Evolutionary conservation across 2,797 vertebrate genomes (phyloP).

Genomic region (Catharus ustulatus): DNA sequence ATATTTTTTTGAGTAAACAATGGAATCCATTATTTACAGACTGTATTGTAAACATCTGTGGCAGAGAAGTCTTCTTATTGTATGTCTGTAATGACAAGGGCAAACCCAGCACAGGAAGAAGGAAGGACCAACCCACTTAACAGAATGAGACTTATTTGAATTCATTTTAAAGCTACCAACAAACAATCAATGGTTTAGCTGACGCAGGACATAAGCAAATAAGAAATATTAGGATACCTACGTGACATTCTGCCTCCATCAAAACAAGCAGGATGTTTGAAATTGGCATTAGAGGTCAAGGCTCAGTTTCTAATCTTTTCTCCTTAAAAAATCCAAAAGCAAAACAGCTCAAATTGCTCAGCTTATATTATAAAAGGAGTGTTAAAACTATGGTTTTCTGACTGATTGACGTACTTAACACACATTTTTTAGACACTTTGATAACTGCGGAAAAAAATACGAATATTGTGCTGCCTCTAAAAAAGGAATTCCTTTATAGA

Average conservation of each 20-base stretch:
- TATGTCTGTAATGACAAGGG: conserved; percentile 26
- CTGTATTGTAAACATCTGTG: conserved; percentile 57
- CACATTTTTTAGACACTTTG: neutral
- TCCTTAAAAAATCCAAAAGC: rapidly evolving
- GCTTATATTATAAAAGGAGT: neutral
- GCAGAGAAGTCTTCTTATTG: conserved; percentile 36
- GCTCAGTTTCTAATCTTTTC: neutral
- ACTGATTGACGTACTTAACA: neutral
- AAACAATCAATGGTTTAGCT: conserved; percentile 4
- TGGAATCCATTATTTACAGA: conserved; percentile 57
- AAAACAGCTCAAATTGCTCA: neutral
- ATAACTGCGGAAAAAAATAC: neutral
- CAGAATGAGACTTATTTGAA: conserved; percentile 4
- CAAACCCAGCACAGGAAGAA: conserved; percentile 47
- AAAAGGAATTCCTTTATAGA: neutral
- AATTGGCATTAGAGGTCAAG: neutral
- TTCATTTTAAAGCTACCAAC: conserved; percentile 26
- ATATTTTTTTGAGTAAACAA: conserved; percentile 44
- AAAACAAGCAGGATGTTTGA: neutral
- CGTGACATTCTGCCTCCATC: neutral
- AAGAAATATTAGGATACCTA: conserved; percentile 16
- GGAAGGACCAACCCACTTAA: conserved; percentile 53
- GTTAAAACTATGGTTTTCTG: neutral
- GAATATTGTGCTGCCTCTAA: neutral
- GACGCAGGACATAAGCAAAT: neutral